Conservation (phyloP, 2,888 invertebrate species). For the Tetragnatha montana region DNA sequence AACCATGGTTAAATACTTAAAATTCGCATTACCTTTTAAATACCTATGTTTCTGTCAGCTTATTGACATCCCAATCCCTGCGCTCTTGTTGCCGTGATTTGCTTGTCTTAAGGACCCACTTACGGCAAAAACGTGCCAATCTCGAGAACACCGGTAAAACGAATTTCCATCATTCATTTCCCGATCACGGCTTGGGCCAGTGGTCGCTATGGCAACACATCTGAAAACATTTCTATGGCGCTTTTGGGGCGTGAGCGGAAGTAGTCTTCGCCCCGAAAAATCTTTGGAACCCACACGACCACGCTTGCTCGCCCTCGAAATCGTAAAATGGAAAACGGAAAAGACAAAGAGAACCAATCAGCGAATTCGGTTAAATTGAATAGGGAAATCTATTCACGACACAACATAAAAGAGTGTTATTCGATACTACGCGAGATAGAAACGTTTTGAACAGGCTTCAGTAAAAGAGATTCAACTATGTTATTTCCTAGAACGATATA, state of each 20-base stretch:
- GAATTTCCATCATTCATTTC: constrained; percentile 32
- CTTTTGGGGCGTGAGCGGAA: constrained; percentile 12
- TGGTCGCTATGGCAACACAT: constrained; percentile 30
- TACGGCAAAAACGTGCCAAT: not conserved
- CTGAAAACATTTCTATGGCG: constrained; percentile 15
- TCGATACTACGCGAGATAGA: too few relatives aligned
- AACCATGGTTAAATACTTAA: too few relatives aligned
- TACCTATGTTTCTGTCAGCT: too few relatives aligned
- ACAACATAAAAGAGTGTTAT: too few relatives aligned
- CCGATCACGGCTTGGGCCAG: constrained; percentile 11
- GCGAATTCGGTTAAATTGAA: not conserved
- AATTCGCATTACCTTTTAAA: too few relatives aligned
- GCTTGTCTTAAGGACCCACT: not conserved
- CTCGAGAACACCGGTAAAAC: not conserved
- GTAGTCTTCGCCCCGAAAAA: not conserved
- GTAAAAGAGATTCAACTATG: too few relatives aligned
- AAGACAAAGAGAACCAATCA: not conserved
- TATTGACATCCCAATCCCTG: too few relatives aligned
- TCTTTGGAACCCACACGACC: too few relatives aligned
- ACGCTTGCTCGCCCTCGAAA: not conserved
- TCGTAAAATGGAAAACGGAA: constrained; percentile 5
- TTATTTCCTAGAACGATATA: too few relatives aligned
- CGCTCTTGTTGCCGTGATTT: not conserved
- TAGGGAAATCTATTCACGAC: too few relatives aligned
- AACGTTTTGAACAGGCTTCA: too few relatives aligned